Evolutionary conservation across 2,888 invertebrate genomes (phyloP), one percentile per base, ranked within the genome.

Genomic region (Lobophora halterata): DNA sequence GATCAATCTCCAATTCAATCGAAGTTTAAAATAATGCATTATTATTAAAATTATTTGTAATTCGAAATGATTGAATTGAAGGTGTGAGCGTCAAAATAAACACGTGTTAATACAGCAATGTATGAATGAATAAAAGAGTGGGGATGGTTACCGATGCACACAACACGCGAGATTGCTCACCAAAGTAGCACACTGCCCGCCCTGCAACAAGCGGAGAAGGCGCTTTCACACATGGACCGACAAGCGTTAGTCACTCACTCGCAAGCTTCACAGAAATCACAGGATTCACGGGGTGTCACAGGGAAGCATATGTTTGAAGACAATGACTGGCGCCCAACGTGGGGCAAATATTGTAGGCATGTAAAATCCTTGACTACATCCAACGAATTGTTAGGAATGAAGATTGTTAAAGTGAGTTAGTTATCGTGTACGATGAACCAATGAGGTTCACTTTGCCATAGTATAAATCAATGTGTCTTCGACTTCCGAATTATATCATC

Each of bases 81-180:
- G 68, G 66, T 64, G 53, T 41, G 31, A 70, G 73, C 78, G 62
- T 70, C 70, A 56, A 75, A 71, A 72, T 58, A 61, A 71, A 75
- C 68, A 74, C 60, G 71, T 79, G 77, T 81, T 82, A 81, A 80
- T 73, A 72, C 64, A 83, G 86, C 86, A 68, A 78, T 73, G 78
- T 76, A 80, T 78, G 75, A 76, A 83, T 83, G 81, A 79, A 79
- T 90, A 89, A 89, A 89, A 92, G 91, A 92, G 92, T 93, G 92
- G 91, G 90, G 73, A 92, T 93, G 93, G 93, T 91, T 95, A 95
- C 94, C 95, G 95, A 94, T 94, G 94, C 93, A 94, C 93, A 94
- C 93, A 94, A 94, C 93, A 94, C 94, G 94, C 94, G 93, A 92
- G 92, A 94, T 94, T 94, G 94, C 94, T 95, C 94, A 95, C 94